Conservation (phyloP, 2,113 vertebrate species). For the Formicarius rufipectus region DNA sequence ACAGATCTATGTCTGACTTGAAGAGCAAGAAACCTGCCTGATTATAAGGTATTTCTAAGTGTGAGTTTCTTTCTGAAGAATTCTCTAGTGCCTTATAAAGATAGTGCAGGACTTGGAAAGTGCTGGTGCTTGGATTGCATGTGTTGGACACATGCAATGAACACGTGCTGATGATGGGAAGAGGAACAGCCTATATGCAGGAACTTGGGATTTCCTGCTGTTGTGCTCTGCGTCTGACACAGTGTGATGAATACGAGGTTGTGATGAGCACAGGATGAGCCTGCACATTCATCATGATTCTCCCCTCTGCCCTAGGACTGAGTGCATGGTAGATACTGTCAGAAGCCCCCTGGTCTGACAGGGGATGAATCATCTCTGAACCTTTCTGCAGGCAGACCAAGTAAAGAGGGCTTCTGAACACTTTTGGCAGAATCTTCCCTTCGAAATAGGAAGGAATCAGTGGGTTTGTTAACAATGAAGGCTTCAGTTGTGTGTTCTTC, state of each 20-base stretch:
- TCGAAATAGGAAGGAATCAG: background rate
- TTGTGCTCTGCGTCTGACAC: background rate
- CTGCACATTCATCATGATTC: rapidly evolving
- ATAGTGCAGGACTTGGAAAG: background rate
- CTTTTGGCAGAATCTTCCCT: background rate
- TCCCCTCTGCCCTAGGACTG: background rate
- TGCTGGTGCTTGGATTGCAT: background rate
- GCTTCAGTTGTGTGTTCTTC: background rate
- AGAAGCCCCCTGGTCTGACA: background rate
- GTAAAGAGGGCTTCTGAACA: background rate
- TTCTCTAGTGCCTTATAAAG: background rate
- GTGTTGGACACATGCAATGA: background rate
- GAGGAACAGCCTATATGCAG: background rate
- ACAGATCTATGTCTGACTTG: background rate
- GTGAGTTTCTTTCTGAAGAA: background rate
- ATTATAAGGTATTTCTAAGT: background rate
- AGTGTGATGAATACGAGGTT: background rate
- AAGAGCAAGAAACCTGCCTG: background rate
- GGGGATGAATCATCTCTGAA: background rate
- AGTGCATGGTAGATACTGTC: background rate
- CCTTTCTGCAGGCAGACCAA: background rate
- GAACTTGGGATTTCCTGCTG: background rate
- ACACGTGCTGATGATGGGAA: background rate
- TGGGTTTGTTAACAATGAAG: background rate
- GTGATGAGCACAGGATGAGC: background rate